phyloP scores from a whole-genome alignment of 2,888 invertebrate genomes.

The Helleia helle region DNA sequence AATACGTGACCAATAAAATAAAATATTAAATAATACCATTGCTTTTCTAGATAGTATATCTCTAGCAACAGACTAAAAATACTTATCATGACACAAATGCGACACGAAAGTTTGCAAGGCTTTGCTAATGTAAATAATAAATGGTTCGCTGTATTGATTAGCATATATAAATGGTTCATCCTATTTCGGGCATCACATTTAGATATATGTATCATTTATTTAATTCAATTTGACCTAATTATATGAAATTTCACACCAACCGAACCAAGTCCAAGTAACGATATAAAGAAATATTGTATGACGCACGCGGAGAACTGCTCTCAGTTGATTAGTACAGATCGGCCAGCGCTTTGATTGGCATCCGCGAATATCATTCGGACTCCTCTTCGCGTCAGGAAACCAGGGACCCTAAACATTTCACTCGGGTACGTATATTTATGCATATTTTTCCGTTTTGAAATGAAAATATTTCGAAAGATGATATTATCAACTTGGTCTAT shows the following conservation, averaged over 20 bases:
- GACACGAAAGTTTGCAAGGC: too few species aligned
- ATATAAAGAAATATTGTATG: too few species aligned
- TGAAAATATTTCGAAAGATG: too few species aligned
- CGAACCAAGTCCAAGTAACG: too few species aligned
- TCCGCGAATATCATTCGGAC: conserved; percentile 19
- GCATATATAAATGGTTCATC: not conserved
- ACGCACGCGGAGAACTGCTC: conserved; percentile 19
- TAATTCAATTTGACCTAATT: not conserved
- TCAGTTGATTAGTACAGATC: conserved; percentile 30
- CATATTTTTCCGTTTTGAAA: too few species aligned
- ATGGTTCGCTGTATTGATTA: not conserved
- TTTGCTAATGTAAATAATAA: too few species aligned
- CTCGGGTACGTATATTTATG: not conserved
- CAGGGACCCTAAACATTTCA: conserved; percentile 23
- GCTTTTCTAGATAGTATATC: too few species aligned
- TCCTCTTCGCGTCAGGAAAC: conserved; percentile 20
- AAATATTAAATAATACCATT: too few species aligned
- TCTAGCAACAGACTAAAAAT: too few species aligned
- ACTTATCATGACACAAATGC: too few species aligned
- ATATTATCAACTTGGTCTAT: too few species aligned
- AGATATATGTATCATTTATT: not conserved
- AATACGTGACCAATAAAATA: too few species aligned
- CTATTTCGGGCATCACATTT: not conserved
- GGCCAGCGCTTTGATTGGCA: conserved; percentile 33
- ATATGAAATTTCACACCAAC: not conserved